Conservation (phyloP, 2,888 invertebrate species). For the Pseudeuparius sepicola region DNA sequence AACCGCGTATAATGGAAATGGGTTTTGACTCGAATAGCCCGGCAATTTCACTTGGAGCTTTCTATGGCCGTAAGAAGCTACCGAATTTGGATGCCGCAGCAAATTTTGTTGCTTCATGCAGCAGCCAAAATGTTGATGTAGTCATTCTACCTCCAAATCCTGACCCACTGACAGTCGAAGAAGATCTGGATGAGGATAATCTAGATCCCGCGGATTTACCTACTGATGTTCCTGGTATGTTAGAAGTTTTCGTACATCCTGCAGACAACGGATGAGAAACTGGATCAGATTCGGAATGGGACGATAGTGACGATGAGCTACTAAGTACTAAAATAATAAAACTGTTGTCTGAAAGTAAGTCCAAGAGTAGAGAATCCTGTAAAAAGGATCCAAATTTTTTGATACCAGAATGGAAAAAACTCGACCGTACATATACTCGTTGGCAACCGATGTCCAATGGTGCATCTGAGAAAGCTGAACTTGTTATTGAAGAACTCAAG, state of each 20-base stretch:
- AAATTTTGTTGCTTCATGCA: constrained; percentile 7
- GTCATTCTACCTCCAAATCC: constrained; percentile 11
- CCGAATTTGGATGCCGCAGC: constrained; percentile 7
- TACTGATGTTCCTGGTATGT: constrained; percentile 4
- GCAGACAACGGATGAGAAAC: constrained; percentile 1
- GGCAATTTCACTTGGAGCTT: not conserved
- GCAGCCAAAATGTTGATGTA: constrained; percentile 9
- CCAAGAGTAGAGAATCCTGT: not conserved
- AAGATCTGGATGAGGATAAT: constrained; percentile 6
- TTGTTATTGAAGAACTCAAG: constrained; percentile 1
- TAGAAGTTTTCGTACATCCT: constrained; percentile 7
- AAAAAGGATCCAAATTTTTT: constrained; percentile 6
- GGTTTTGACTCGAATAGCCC: no score
- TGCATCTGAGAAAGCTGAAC: constrained; percentile 1
- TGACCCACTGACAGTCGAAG: constrained; percentile 8
- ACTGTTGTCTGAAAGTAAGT: constrained; percentile 1
- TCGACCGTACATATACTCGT: not conserved
- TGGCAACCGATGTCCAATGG: not conserved
- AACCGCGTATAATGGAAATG: no score
- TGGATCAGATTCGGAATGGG: constrained; percentile 2
- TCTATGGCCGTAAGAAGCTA: constrained; percentile 2
- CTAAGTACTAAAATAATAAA: constrained; percentile 7
- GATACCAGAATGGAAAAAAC: constrained; percentile 1
- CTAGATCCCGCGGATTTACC: constrained; percentile 3
- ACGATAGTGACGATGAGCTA: constrained; percentile 3